Evolutionary conservation across 2,888 invertebrate genomes (phyloP), one percentile per base, ranked within the genome.

Genomic region (Lepas anatifera): DNA sequence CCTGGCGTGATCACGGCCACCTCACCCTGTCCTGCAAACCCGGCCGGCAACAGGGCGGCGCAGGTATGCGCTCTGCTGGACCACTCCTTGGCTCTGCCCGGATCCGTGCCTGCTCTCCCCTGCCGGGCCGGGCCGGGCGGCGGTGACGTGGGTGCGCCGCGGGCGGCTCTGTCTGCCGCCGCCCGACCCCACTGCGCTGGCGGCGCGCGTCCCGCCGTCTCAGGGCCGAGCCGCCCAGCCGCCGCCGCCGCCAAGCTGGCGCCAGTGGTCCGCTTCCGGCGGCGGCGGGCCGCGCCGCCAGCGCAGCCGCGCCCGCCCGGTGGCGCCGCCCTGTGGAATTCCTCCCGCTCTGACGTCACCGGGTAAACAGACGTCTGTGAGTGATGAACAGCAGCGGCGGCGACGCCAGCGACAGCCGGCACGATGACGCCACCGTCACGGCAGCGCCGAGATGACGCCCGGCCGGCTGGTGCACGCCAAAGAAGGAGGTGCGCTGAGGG

Each of bases 291-390:
- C 27, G 13, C 52, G 52, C 52, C 52, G 52, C 52, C 52, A 27
- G 32, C 58, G 58, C 32, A 18, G 32, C 58, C 18, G 16, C 13
- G 58, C 29, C 29, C 58, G 27, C 32, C 48, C 48, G 48, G 48
- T 48, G 48, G 48, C 18, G 48, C 4, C 18, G 18, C 48, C n/a
- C n/a, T n/a, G 25, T 27, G 58, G 58, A 58, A 58, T 58, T 58
- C 58, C 58, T 32, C 58, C 18, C 58, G 13, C 32, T 18, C 58
- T 58, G 58, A 58, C 58, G 58, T 58, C 58, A 58, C 32, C 58
- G 29, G 8, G 58, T 58, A 58, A 58, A 58, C 58, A 58, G 58
- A 58, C 29, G 16, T 11, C 58, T 16, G 32, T 58, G 58, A 58
- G 16, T 27, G 58, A 58, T 58, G 32, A 25, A 25, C 48, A 25